These are phyloP conservation scores for Pygocentrus nattereri DNA, from an alignment of 2,797 vertebrate species.

Conservation along the genomic window DNA sequence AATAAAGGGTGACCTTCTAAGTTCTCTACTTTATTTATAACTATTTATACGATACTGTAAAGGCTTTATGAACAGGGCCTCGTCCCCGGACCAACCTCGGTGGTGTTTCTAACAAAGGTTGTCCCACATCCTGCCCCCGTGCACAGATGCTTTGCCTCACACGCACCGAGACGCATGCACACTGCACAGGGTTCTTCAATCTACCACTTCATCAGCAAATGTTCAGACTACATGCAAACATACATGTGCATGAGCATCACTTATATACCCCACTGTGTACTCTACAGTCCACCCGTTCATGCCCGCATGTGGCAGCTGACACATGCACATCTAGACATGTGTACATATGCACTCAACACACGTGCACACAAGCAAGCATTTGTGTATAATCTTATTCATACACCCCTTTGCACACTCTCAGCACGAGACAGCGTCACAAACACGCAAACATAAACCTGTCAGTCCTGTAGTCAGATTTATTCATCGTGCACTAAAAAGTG, in stretches of 20 bases:
- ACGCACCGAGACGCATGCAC: neutral
- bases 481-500: too few species aligned
- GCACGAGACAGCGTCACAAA: too few species aligned
- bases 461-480: too few species aligned
- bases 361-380: too few species aligned
- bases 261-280: neutral
- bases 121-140: neutral
- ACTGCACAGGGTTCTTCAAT: neutral
- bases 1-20: too few species aligned
- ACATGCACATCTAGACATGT: constrained; percentile 26
- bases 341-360: too few species aligned
- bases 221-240: neutral
- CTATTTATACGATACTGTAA: too few species aligned
- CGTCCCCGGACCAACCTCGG: neutral
- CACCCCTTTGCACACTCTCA: too few species aligned
- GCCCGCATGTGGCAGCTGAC: neutral
- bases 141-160: neutral
- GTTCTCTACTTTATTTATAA: too few species aligned
- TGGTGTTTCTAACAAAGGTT: neutral
- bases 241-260: neutral
- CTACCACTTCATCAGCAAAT: neutral
- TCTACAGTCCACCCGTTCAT: neutral
- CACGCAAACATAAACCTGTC: too few species aligned
- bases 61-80: neutral
- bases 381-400: too few species aligned